Evolutionary conservation across 2,113 vertebrate genomes (phyloP).

Genomic region (Prionailurus viverrinus): DNA sequence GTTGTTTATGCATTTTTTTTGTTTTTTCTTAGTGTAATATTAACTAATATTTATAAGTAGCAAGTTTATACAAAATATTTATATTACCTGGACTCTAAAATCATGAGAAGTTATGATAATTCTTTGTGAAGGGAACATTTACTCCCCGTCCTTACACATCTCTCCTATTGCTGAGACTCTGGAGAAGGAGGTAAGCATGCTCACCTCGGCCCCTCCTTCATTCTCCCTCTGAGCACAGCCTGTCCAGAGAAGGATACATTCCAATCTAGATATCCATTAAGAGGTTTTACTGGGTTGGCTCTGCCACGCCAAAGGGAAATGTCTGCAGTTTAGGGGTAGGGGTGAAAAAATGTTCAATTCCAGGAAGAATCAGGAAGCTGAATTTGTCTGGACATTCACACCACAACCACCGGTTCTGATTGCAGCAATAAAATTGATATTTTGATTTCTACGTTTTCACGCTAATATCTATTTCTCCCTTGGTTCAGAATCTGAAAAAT

Average conservation of each 20-base stretch:
- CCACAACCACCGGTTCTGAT: not conserved
- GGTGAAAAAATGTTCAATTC: not conserved
- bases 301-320: not conserved
- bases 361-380: not conserved
- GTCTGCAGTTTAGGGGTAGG: not conserved
- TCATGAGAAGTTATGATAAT: not conserved
- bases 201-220: not conserved
- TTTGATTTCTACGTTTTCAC: not conserved
- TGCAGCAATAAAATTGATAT: not conserved
- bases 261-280: not conserved
- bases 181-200: not conserved
- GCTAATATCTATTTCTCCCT: not conserved
- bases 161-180: not conserved
- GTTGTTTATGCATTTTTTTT: not conserved
- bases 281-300: not conserved
- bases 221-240: not conserved
- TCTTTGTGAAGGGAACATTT: not conserved
- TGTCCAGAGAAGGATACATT: not conserved
- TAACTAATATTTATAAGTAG: conserved; percentile 9
- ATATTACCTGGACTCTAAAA: not conserved
- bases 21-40: not conserved
- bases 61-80: not conserved
- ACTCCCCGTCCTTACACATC: not conserved
- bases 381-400: not conserved
- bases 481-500: not conserved